phyloP scores from a whole-genome alignment of 2,113 vertebrate genomes.

The Trematomus loennbergii region DNA sequence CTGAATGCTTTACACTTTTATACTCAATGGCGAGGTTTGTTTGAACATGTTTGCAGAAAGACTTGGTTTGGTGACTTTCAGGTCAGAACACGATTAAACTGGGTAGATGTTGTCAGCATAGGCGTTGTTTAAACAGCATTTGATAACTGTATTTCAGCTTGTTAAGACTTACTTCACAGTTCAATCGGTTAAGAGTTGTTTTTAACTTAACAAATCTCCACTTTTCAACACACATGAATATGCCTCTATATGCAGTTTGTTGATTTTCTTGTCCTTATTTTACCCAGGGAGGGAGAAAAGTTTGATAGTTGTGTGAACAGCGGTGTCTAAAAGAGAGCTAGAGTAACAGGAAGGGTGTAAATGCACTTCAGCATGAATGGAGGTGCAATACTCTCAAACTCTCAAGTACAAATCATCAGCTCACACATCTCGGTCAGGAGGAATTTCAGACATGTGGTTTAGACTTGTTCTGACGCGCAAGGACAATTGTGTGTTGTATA shows the following conservation, averaged over 20 bases:
- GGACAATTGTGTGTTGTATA: not conserved
- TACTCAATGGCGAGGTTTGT: not conserved
- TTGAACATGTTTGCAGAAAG: not conserved
- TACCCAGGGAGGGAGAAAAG: not conserved
- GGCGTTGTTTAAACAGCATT: not conserved
- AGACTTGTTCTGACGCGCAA: conserved; percentile 52
- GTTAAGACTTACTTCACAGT: not conserved
- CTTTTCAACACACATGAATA: not conserved
- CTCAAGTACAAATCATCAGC: not conserved
- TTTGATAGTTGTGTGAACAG: not conserved
- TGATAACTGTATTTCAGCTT: not conserved
- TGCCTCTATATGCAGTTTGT: not conserved
- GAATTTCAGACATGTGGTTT: conserved; percentile 59
- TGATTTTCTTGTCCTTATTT: not conserved
- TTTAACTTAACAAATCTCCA: not conserved
- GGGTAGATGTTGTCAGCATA: not conserved
- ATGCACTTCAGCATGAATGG: not conserved
- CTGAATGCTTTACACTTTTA: not conserved
- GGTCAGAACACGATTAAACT: not conserved
- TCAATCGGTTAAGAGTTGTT: not conserved
- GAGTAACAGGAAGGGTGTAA: not conserved
- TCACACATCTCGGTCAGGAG: not conserved
- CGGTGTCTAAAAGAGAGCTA: not conserved
- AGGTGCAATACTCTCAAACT: not conserved
- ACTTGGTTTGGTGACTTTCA: not conserved